These are phyloP conservation scores for Frieseomelitta varia DNA, from an alignment of 1,140 invertebrate species.

Conservation along the genomic window DNA sequence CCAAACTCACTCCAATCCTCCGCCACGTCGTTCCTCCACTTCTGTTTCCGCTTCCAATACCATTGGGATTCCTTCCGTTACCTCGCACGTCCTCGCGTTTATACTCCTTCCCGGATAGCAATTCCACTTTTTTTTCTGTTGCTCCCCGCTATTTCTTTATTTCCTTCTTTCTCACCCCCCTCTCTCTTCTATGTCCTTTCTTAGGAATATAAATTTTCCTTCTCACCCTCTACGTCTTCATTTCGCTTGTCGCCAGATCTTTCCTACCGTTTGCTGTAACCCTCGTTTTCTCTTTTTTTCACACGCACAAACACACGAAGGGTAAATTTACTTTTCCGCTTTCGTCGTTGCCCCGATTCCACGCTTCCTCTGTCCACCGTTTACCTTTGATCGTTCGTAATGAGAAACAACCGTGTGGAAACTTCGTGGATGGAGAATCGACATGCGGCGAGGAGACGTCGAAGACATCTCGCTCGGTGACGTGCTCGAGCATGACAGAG, in stretches of 20 bases:
- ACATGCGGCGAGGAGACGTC: constrained; percentile 31
- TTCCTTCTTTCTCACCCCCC: neutral
- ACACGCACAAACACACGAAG: neutral
- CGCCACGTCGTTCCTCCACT: constrained; percentile 16
- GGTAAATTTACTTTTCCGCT: constrained; percentile 20
- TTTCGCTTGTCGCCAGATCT: neutral
- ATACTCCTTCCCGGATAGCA: constrained; percentile 38
- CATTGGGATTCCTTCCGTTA: constrained; percentile 57
- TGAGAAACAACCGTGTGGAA: constrained; percentile 54
- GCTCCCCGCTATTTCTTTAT: neutral
- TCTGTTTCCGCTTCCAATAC: constrained; percentile 51
- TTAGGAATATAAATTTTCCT: constrained; percentile 43
- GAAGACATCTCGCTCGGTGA: neutral
- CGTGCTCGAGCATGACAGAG: neutral
- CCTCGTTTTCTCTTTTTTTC: neutral
- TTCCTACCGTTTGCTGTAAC: neutral
- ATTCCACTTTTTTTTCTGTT: constrained; percentile 33
- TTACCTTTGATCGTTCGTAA: constrained; percentile 60
- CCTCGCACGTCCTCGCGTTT: constrained; percentile 55
- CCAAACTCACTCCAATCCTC: constrained; percentile 34
- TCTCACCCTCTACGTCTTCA: constrained; percentile 19
- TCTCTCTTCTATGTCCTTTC: constrained; percentile 17
- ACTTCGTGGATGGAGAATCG: constrained; percentile 5
- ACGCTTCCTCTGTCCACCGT: constrained; percentile 24
- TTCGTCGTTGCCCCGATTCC: constrained; percentile 11